phyloP scores from a whole-genome alignment of 2,113 vertebrate species.

The Tyrannus savana region DNA sequence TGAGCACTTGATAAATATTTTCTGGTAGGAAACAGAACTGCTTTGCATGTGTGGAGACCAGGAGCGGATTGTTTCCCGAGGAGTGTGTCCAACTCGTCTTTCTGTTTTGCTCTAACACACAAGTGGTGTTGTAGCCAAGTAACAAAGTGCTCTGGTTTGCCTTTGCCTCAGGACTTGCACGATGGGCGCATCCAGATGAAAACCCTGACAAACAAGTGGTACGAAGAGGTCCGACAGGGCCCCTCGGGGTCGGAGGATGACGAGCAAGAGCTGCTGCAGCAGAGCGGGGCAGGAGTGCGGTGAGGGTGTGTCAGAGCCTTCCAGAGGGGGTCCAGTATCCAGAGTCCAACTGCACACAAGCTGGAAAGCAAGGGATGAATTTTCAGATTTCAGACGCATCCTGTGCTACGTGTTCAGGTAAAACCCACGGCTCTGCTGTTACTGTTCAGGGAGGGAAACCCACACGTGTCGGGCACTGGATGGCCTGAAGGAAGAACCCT shows the following conservation, averaged over 20 bases:
- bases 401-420: not conserved
- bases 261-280: conserved; percentile 89
- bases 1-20: not conserved
- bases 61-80: not conserved
- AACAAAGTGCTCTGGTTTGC: not conserved
- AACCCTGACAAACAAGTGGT: conserved; percentile 98
- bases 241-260: conserved; percentile 96
- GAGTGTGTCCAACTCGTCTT: fast-evolving
- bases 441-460: not conserved
- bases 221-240: conserved; percentile 96
- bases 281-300: not conserved
- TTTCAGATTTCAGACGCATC: not conserved
- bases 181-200: conserved; percentile 98
- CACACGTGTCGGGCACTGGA: fast-evolving
- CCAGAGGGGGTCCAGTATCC: not conserved
- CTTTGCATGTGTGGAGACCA: not conserved
- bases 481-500: not conserved
- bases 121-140: not conserved
- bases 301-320: not conserved
- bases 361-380: not conserved
- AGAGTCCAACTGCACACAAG: not conserved
- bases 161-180: conserved; percentile 84
- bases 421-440: not conserved
- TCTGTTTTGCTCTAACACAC: not conserved
- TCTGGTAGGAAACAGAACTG: not conserved